Percentiles rank a stretch among this genome's conserved stretches.
phyloP scores from a whole-genome alignment of 92 coral and sea anemone genomes.

The Galaxea fascicularis region DNA sequence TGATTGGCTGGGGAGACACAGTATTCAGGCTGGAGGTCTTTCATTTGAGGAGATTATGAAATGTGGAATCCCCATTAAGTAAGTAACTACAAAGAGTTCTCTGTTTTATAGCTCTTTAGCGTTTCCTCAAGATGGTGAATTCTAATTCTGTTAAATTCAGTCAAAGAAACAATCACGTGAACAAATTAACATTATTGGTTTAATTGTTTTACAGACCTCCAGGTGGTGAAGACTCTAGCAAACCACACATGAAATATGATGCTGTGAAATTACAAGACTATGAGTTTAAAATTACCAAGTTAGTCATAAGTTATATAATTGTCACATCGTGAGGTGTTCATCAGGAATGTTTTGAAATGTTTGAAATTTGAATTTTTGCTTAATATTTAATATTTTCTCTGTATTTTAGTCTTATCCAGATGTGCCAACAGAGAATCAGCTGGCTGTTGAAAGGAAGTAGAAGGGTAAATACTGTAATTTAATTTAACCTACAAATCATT shows the following conservation, averaged over 20 bases:
- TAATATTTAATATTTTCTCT: not conserved
- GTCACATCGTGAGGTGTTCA: not conserved
- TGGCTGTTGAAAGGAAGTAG: constrained; percentile 93
- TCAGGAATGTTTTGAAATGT: not conserved
- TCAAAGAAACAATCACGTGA: not conserved
- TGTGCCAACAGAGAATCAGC: constrained; percentile 93
- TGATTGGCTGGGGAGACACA: constrained; percentile 95
- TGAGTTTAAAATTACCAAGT: constrained; percentile 88
- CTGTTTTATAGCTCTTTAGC: not conserved
- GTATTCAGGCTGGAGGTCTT: constrained; percentile 84
- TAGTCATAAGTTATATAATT: not conserved
- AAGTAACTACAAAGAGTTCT: not conserved
- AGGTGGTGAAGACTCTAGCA: constrained; percentile 73
- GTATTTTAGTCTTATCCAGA: constrained; percentile 67
- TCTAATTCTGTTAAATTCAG: too few species aligned
- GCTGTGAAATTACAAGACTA: constrained; percentile 78
- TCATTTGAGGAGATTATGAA: constrained; percentile 90
- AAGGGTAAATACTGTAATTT: constrained; percentile 68
- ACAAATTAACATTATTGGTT: not conserved
- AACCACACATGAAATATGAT: constrained; percentile 84
- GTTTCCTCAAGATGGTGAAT: not conserved
- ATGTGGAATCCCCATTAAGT: constrained; percentile 92
- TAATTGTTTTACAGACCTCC: constrained; percentile 65
- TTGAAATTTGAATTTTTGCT: too few species aligned
- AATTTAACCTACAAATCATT: not conserved